Evolutionary conservation across 2,797 vertebrate genomes (phyloP).

Genomic region (Holocentrus rufus): DNA sequence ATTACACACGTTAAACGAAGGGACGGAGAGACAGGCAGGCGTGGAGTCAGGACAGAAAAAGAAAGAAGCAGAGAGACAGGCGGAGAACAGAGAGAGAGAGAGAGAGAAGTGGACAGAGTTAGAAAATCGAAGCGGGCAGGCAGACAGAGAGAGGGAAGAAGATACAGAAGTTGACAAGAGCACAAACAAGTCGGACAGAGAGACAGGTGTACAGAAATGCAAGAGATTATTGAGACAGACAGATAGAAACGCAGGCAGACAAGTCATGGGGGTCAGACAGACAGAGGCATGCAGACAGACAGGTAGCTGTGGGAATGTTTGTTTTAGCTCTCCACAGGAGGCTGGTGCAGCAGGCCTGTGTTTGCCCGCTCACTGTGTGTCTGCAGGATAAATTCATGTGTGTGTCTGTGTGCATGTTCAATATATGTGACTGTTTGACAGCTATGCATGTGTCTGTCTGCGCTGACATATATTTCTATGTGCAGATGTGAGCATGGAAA

Average conservation of each 20-base stretch:
- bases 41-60: slow-evolving; percentile 24
- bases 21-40: slow-evolving; percentile 23
- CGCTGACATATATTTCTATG: background rate
- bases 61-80: background rate
- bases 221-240: slow-evolving; percentile 32
- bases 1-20: slow-evolving; percentile 23
- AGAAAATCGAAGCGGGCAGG: slow-evolving; percentile 42
- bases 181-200: slow-evolving; percentile 50
- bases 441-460: slow-evolving; percentile 1
- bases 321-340: slow-evolving; percentile 69
- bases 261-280: slow-evolving; percentile 49
- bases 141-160: slow-evolving; percentile 26
- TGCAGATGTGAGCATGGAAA: background rate
- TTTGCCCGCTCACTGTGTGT: slow-evolving; percentile 23
- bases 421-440: background rate
- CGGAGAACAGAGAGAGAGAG: slow-evolving; percentile 5
- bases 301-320: slow-evolving; percentile 63
- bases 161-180: slow-evolving; percentile 42
- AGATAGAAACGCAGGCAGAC: slow-evolving; percentile 22
- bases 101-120: slow-evolving; percentile 29
- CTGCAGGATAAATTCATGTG: background rate
- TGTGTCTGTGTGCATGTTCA: too few species aligned
- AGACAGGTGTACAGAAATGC: slow-evolving; percentile 32
- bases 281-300: slow-evolving; percentile 47
- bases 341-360: slow-evolving; percentile 36